Evolutionary conservation across 2,888 invertebrate genomes (phyloP), one percentile per base, ranked within the genome.

Genomic region (Apamea sordens): DNA sequence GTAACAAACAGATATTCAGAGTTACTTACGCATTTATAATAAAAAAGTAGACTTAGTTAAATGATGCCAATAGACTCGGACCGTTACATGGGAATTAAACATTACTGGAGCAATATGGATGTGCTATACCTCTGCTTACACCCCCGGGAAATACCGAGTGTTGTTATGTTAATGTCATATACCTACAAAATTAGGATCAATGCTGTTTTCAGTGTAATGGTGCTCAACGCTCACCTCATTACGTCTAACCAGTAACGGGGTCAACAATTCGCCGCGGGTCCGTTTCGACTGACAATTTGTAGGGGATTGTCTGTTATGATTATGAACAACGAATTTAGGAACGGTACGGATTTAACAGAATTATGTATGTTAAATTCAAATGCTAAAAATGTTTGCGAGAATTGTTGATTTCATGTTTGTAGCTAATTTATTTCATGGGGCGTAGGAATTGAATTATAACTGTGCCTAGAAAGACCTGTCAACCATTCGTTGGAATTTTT

Each of bases 221-320:
- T 36, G 80, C 59, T 76, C 36, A 53, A 64, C 41, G 18, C 36
- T 47, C 53, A 50, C 21, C 81, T 80, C 80, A 71, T 81, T 81
- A 67, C 53, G n/a, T 1, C n/a, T 44, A 70, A 36, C 81, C 21
- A 13, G 50, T 59, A 79, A 84, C 80, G 6, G n/a, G 81, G 81
- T 81, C 86, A 85, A 79, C 69, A 24, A 65, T 24, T 44, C 24
- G 53, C n/a, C 32, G 15, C 71, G 81, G 72, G 65, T 81, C 81
- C 67, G 44, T 81, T 65, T 61, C 32, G 18, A 70, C 65, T 71
- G 65, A 13, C 59, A 80, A 71, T 85, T 81, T 80, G 36, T 47
- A 44, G 36, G 41, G 69, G 44, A 61, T 28, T 28, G 59, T 67
- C 65, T 80, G 81, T 44, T 81, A 53, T 85, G 70, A 61, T 61